phyloP scores from a whole-genome alignment of 2,797 vertebrate species.

The Anabas testudineus region DNA sequence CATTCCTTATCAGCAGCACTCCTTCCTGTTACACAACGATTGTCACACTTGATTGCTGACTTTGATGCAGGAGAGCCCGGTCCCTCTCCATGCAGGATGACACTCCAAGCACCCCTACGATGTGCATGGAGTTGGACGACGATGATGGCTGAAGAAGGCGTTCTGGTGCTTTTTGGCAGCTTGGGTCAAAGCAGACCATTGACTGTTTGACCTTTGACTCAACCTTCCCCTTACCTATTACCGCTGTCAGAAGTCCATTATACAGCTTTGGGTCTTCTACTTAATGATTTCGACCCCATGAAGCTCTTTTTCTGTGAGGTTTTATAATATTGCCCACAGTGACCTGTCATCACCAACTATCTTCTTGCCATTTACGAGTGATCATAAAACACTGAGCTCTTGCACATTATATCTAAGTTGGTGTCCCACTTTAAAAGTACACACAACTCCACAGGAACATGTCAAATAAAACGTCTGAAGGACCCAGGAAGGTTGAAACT shows the following conservation, averaged over 20 bases:
- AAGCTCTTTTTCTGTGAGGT: background rate
- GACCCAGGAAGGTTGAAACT: too few species aligned
- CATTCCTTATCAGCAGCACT: slow-evolving; percentile 57
- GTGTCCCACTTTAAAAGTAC: background rate
- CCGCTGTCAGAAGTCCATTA: too few species aligned
- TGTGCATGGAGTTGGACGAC: too few species aligned
- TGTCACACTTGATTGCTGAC: slow-evolving; percentile 1
- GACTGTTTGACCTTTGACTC: too few species aligned
- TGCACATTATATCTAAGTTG: too few species aligned
- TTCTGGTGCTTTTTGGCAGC: too few species aligned
- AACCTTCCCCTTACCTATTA: too few species aligned
- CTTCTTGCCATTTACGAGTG: background rate
- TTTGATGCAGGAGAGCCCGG: slow-evolving; percentile 23
- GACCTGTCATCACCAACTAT: background rate
- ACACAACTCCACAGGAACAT: too few species aligned
- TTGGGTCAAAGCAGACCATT: background rate
- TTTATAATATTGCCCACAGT: background rate
- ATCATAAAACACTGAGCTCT: background rate
- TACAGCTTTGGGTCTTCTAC: too few species aligned
- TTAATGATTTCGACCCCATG: background rate
- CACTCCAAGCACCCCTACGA: background rate
- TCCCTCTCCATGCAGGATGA: background rate
- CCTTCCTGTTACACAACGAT: slow-evolving; percentile 48
- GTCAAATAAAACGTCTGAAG: too few species aligned
- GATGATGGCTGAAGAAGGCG: too few species aligned